Evolutionary conservation across 2,113 vertebrate genomes (phyloP).

Genomic region (Macquaria australasica): DNA sequence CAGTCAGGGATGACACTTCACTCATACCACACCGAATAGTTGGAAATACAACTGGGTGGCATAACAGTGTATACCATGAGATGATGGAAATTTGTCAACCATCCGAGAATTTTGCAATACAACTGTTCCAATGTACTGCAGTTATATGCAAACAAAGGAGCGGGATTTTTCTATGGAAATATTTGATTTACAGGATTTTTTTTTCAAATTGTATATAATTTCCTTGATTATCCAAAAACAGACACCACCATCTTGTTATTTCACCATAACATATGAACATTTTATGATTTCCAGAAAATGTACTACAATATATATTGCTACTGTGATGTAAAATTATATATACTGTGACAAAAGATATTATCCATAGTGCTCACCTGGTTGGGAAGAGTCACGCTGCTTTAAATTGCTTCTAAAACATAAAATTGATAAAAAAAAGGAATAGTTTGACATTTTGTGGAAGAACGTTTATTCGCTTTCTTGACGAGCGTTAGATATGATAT

Average conservation of each 20-base stretch:
- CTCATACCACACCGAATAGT: not conserved
- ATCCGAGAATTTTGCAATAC: not conserved
- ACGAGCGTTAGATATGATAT: not conserved
- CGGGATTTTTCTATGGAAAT: not conserved
- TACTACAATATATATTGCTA: not conserved
- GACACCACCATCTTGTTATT: not conserved
- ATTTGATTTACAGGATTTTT: not conserved
- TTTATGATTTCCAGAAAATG: not conserved
- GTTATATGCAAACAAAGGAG: not conserved
- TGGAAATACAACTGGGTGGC: not conserved
- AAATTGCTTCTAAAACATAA: not conserved
- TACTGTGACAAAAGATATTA: not conserved
- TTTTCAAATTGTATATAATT: not conserved
- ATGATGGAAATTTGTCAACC: not conserved
- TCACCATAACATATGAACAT: not conserved
- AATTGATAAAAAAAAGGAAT: not conserved
- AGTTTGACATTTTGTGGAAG: not conserved
- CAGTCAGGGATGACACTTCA: slow-evolving; percentile 41
- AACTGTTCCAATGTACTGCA: not conserved
- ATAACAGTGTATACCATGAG: not conserved
- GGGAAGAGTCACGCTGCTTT: not conserved
- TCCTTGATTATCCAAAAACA: not conserved
- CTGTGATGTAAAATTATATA: not conserved
- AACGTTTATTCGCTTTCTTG: not conserved
- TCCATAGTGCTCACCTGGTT: not conserved